Percentiles rank a stretch among this genome's conserved stretches.
Conservation (phyloP, 1,140 invertebrate genomes). For the Calliphora vicina region DNA sequence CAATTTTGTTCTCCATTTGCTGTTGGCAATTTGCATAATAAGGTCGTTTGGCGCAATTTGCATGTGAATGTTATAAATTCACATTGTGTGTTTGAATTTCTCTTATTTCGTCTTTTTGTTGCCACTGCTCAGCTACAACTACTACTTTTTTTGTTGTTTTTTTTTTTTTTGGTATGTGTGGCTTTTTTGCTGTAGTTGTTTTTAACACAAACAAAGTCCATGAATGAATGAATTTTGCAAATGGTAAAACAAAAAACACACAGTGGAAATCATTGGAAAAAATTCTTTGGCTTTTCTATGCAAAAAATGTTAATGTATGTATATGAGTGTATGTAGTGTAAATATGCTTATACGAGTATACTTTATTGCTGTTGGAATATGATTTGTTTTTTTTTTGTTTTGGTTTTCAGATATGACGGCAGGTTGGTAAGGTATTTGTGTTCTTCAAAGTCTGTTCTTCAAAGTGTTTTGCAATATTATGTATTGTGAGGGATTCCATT, state of each 20-base stretch:
- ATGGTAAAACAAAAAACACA: neutral
- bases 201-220: neutral
- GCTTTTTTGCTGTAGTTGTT: neutral
- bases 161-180: neutral
- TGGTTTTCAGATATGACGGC: too few species aligned
- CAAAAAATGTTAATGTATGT: neutral
- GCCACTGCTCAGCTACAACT: neutral
- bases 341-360: neutral
- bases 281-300: neutral
- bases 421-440: too few species aligned
- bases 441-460: too few species aligned
- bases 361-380: neutral
- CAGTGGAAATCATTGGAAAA: neutral
- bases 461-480: too few species aligned
- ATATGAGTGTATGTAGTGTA: neutral
- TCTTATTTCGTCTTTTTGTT: neutral
- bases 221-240: neutral
- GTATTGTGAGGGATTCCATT: too few species aligned
- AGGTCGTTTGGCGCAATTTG: constrained; percentile 64
- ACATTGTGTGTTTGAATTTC: constrained; percentile 40
- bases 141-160: neutral
- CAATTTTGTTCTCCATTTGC: constrained; percentile 64
- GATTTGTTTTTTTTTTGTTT: neutral
- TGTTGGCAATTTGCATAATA: constrained; percentile 64
- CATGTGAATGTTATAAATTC: constrained; percentile 64